Base-by-base conservation (phyloP, 2,113 vertebrate genomes). In the Pterophyllum scalare region DNA sequence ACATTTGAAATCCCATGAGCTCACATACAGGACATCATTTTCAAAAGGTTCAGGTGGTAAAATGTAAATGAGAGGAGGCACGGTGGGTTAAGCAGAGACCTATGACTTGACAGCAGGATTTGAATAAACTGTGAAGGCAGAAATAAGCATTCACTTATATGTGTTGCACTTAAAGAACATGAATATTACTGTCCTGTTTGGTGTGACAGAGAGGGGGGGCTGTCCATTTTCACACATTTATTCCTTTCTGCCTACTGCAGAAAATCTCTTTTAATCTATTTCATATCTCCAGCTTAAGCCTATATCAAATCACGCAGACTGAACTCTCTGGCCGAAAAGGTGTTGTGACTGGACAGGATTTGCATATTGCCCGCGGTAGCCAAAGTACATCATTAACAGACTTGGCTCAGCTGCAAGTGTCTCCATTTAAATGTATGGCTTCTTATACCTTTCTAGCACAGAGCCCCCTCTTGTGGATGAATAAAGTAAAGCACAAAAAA, bases 391-490 rank as follows among this genome's bases (percentile, higher is more conserved):
- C n/a, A 76, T 54, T 80, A 57, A 76, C 56, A 40, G 17, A n/a
- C 24, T 7, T 38, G 13, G 19, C 17, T 22, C 2, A 4, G 54
- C 15, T 40, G 4, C 31, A 79, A 38, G 49, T 43, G 15, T 57
- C 26, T 20, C 20, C 22, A 17, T 80, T 77, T 75, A 43, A 49
- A 81, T 14, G 11, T 6, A 35, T 15, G 11, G 8, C 5, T 38
- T 13, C 15, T 10, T 15, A 6, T 80, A 67, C 6, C 6, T 76
- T n/a, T 60, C 22, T 20, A 38, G 26, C 13, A 17, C 31, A 54
- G 26, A 75, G 64, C 85, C 24, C 90, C 87, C 85, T 84, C 93
- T 93, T 56, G 84, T 92, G 93, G 88, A 61, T 10, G 7, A 4
- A 4, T 35, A n/a, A 11, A 74, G 24, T 17, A 54, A 54, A 72